Percentiles rank a stretch among this genome's conserved stretches.
Conservation (phyloP, 2,113 vertebrate species). For the Corydoras sp. region DNA sequence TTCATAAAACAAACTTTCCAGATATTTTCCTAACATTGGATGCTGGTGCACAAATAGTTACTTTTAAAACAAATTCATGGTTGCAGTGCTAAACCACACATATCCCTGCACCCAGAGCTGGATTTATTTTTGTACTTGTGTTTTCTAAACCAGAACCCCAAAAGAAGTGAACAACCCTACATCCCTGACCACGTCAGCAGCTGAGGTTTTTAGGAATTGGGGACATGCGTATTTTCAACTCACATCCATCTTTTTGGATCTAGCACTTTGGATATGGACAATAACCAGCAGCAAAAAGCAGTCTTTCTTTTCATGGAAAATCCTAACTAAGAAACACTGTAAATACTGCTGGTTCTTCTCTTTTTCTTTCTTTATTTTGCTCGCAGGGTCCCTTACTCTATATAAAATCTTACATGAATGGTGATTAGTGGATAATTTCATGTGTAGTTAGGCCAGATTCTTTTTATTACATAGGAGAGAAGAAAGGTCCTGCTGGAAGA, state of each 20-base stretch:
- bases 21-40: constrained; percentile 35
- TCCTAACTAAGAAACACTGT: constrained; percentile 19
- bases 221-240: constrained; percentile 57
- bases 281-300: constrained; percentile 46
- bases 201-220: constrained; percentile 54
- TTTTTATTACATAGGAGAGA: constrained; percentile 16
- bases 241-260: constrained; percentile 48
- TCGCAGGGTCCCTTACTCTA: too few relatives aligned
- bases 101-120: constrained; percentile 55
- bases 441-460: constrained; percentile 13
- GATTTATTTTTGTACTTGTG: constrained; percentile 63
- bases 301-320: constrained; percentile 46
- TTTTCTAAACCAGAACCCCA: constrained; percentile 56
- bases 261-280: constrained; percentile 54
- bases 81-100: constrained; percentile 54
- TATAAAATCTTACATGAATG: constrained; percentile 28
- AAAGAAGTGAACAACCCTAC: constrained; percentile 40
- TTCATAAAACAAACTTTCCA: constrained; percentile 3
- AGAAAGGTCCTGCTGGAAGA: constrained; percentile 11
- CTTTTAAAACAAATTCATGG: constrained; percentile 47
- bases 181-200: constrained; percentile 55
- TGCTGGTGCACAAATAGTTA: constrained; percentile 10
- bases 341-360: too few relatives aligned
- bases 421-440: constrained; percentile 31
- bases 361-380: too few relatives aligned